Percentiles rank a stretch among this genome's conserved stretches.
These are phyloP conservation scores for Proteles cristata DNA, from an alignment of 2,113 vertebrate genomes.

Conservation along the genomic window DNA sequence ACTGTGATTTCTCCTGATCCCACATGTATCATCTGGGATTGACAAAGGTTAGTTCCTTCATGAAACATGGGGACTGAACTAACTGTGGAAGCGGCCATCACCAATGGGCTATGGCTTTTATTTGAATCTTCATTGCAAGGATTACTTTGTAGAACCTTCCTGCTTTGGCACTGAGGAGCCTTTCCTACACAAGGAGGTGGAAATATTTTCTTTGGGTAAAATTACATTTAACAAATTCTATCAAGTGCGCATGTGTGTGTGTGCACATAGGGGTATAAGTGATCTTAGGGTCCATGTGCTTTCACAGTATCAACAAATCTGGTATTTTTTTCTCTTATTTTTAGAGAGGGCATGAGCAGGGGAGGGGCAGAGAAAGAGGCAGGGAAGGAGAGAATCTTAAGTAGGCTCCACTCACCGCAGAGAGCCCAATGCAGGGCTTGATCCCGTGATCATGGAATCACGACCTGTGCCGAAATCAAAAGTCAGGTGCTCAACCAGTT, in stretches of 20 bases:
- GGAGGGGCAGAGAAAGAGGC: no score
- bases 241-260: not conserved
- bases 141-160: conserved; percentile 1
- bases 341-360: no score
- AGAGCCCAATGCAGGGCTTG: no score
- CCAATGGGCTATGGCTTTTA: not conserved
- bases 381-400: no score
- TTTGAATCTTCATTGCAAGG: not conserved
- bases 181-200: not conserved
- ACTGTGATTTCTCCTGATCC: not conserved
- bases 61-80: not conserved
- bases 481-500: no score
- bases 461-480: no score
- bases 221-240: not conserved
- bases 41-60: not conserved
- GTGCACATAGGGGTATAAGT: not conserved
- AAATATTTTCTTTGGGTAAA: not conserved
- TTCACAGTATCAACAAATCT: not conserved
- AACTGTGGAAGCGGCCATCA: not conserved
- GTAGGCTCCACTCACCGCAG: no score
- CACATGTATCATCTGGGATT: not conserved
- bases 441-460: no score
- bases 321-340: not conserved
- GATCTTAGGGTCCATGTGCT: not conserved
- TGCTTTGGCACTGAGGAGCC: not conserved